Conservation (phyloP, 2,113 vertebrate species). For the Calypte anna region DNA sequence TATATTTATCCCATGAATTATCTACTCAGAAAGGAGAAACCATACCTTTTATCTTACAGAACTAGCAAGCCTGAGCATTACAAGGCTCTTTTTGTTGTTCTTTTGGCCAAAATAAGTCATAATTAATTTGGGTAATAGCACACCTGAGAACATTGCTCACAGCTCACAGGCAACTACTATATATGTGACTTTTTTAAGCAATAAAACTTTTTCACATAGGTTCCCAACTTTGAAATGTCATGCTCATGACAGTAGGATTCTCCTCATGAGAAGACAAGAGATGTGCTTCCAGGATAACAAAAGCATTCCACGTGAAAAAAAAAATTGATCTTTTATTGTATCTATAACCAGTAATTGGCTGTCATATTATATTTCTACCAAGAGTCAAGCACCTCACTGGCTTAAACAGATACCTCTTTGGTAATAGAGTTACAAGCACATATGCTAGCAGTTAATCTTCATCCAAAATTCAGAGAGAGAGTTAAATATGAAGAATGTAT, state of each 20-base stretch:
- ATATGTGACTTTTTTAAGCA: neutral
- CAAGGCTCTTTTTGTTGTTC: neutral
- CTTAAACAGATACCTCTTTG: slow-evolving; percentile 47
- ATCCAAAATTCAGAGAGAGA: neutral
- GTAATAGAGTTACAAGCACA: neutral
- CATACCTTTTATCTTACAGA: neutral
- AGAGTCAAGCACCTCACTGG: neutral
- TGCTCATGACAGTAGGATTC: neutral
- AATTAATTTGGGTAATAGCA: neutral
- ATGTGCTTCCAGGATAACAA: neutral
- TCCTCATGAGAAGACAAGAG: neutral
- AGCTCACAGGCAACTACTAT: neutral
- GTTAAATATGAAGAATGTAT: neutral
- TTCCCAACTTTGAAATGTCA: neutral
- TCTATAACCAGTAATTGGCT: slow-evolving; percentile 47
- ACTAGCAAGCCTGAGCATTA: neutral
- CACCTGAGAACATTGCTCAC: neutral
- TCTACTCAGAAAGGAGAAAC: neutral
- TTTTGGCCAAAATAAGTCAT: neutral
- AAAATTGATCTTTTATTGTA: slow-evolving; percentile 26
- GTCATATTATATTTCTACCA: slow-evolving; percentile 29
- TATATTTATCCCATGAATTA: neutral
- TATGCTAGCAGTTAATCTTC: neutral
- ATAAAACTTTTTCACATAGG: neutral
- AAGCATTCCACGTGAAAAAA: neutral